Conservation (phyloP, 2,797 vertebrate genomes). For the Enteromius mattozi region DNA sequence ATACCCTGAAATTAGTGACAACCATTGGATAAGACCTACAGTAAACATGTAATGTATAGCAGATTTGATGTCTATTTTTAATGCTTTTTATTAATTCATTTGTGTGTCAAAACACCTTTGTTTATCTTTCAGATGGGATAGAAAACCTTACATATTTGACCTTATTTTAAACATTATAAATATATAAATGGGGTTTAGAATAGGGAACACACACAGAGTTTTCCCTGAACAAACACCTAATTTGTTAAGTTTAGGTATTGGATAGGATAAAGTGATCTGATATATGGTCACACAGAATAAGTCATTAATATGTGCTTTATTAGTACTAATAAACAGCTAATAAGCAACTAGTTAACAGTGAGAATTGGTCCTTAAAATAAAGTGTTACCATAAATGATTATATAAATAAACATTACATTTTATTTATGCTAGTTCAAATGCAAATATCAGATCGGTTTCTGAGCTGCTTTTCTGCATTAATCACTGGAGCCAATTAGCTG, state of each 20-base stretch:
- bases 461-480: neutral
- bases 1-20: neutral
- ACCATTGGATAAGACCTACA: neutral
- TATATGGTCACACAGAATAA: neutral
- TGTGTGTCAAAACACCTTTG: neutral
- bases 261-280: neutral
- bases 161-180: neutral
- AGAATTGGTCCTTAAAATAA: neutral
- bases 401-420: neutral
- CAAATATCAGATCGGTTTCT: conserved; percentile 3
- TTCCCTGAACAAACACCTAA: no score
- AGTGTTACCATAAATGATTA: neutral
- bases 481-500: neutral
- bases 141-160: neutral
- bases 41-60: neutral
- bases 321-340: neutral
- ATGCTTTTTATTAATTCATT: neutral
- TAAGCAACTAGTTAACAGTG: neutral
- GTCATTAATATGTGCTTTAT: neutral
- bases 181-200: no score
- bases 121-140: neutral
- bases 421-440: neutral
- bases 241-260: neutral
- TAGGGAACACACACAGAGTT: no score
- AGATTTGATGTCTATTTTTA: neutral